Evolutionary conservation across 2,888 invertebrate genomes (phyloP).

Genomic region (Ecliptopera silaceata): DNA sequence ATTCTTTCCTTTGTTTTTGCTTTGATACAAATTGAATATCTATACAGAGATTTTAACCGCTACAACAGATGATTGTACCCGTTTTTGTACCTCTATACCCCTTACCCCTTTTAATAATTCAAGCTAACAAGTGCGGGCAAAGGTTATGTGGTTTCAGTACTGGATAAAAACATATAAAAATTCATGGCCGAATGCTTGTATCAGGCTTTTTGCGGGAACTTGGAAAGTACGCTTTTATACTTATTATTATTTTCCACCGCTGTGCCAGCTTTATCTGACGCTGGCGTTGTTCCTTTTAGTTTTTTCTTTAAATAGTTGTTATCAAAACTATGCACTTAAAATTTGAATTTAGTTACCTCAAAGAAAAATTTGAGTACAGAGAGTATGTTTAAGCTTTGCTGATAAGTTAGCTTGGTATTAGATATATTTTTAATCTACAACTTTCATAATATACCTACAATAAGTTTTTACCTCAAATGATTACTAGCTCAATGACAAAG

Average conservation of each 20-base stretch:
- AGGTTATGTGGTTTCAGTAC: slow-evolving; percentile 38
- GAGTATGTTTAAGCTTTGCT: too few species aligned
- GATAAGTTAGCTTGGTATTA: too few species aligned
- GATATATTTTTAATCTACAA: too few species aligned
- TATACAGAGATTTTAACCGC: slow-evolving; percentile 22
- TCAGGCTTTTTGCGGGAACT: slow-evolving; percentile 31
- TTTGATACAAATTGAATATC: slow-evolving; percentile 41
- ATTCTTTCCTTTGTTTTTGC: slow-evolving; percentile 36
- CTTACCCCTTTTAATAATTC: slow-evolving; percentile 56
- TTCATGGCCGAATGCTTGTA: slow-evolving; percentile 32
- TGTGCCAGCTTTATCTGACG: slow-evolving; percentile 23
- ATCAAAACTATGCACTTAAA: not conserved
- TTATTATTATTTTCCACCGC: slow-evolving; percentile 27
- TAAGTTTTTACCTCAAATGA: too few species aligned
- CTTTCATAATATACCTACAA: too few species aligned
- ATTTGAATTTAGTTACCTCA: too few species aligned
- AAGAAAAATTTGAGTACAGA: too few species aligned
- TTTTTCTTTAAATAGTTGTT: not conserved
- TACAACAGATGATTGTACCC: too few species aligned
- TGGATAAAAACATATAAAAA: slow-evolving; percentile 35
- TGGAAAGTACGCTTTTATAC: slow-evolving; percentile 26
- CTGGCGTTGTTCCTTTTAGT: slow-evolving; percentile 13
- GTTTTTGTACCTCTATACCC: slow-evolving; percentile 4
- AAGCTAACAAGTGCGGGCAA: slow-evolving; percentile 46
- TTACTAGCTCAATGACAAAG: too few species aligned